Evolutionary conservation across 92 coral and sea anemone genomes (phyloP).

Genomic region (Umimayanthus kanabou): DNA sequence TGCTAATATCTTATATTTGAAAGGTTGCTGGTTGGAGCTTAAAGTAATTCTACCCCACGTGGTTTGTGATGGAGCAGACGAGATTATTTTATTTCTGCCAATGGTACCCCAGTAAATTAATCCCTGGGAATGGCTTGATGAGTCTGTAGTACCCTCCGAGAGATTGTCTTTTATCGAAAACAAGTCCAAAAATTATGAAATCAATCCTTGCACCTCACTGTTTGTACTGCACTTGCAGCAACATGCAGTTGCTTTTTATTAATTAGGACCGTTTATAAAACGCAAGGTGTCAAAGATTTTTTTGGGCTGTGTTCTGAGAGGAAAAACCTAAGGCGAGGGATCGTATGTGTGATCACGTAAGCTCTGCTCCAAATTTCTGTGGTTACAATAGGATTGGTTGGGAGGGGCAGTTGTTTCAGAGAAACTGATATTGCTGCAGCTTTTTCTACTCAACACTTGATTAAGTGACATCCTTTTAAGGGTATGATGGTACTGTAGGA

Average conservation of each 20-base stretch:
- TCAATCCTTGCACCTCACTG: neutral
- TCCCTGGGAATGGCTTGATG: neutral
- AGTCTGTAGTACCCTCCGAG: neutral
- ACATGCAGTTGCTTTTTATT: neutral
- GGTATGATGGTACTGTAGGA: neutral
- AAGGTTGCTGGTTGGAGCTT: neutral
- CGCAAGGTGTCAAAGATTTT: slow-evolving; percentile 20
- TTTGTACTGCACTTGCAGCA: neutral
- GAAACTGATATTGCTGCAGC: slow-evolving; percentile 31
- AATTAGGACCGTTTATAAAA: neutral
- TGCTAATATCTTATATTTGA: slow-evolving; percentile 23
- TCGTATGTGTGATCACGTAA: slow-evolving; percentile 6
- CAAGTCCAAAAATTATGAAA: neutral
- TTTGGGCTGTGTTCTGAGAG: slow-evolving; percentile 1
- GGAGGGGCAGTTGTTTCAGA: slow-evolving; percentile 32
- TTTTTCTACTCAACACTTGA: neutral
- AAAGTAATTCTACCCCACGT: slow-evolving; percentile 31
- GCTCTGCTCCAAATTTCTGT: neutral
- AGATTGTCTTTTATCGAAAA: neutral
- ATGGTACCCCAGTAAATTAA: slow-evolving; percentile 13
- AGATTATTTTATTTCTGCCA: slow-evolving; percentile 30
- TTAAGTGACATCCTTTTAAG: slow-evolving; percentile 1
- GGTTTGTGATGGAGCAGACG: slow-evolving; percentile 4
- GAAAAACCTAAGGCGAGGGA: neutral
- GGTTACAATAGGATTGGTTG: slow-evolving; percentile 1